Percentiles rank a stretch among this genome's conserved stretches.
phyloP scores from a whole-genome alignment of 2,888 invertebrate species.

The Zonitis immaculata region DNA sequence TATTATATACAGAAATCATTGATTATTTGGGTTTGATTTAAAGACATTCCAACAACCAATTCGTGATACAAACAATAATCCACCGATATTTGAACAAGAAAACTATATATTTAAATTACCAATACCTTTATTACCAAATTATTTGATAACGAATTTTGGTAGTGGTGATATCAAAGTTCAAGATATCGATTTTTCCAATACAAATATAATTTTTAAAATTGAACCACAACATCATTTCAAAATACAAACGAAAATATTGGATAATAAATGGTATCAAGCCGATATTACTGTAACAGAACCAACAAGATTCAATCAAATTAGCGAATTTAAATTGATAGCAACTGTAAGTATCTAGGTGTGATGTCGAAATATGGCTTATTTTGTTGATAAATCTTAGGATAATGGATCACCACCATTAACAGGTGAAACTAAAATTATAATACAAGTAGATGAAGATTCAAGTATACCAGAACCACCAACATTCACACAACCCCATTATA shows the following conservation, averaged over 20 bases:
- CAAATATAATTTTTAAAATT: conserved; percentile 29
- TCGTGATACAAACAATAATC: conserved; percentile 52
- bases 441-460: conserved; percentile 45
- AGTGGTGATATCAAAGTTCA: conserved; percentile 46
- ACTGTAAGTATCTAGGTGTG: conserved; percentile 28
- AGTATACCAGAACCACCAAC: conserved; percentile 50
- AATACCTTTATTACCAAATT: conserved; percentile 50
- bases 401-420: conserved; percentile 15
- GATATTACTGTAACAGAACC: conserved; percentile 23
- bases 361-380: neutral
- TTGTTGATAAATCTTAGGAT: conserved; percentile 24
- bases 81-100: conserved; percentile 46
- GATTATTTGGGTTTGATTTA: conserved; percentile 29
- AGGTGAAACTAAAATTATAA: conserved; percentile 34
- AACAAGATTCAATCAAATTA: conserved; percentile 17
- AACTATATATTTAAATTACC: conserved; percentile 47
- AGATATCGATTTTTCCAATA: conserved; percentile 55
- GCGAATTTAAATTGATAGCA: conserved; percentile 29
- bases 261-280: conserved; percentile 27
- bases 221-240: conserved; percentile 27
- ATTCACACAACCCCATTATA: conserved; percentile 50
- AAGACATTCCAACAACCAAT: conserved; percentile 48
- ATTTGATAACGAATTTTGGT: conserved; percentile 47
- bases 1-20: neutral
- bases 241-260: conserved; percentile 9